phyloP scores from a whole-genome alignment of 37 sponge, comb jelly and placozoan species.

The Axinella damicornis region DNA sequence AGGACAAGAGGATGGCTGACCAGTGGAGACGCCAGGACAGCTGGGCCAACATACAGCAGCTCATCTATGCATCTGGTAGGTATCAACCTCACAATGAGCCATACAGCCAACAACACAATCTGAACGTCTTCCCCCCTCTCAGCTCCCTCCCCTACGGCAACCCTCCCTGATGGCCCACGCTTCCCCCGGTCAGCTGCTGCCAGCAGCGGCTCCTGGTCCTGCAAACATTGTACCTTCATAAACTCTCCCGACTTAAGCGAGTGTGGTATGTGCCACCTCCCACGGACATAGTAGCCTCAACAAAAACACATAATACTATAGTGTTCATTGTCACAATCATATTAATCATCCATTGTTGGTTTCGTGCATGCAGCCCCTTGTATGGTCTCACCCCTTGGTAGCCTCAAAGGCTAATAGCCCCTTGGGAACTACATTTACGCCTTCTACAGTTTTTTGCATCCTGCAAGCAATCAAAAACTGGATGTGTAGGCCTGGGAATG shows the following conservation, averaged over 20 bases:
- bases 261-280: constrained; percentile 82
- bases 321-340: too few species aligned
- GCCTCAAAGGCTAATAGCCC: too few species aligned
- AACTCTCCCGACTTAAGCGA: constrained; percentile 43
- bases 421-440: too few species aligned
- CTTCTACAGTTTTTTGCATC: too few species aligned
- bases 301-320: too few species aligned
- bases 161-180: not conserved
- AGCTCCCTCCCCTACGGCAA: not conserved
- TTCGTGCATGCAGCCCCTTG: too few species aligned
- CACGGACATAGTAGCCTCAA: constrained; percentile 46
- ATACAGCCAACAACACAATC: too few species aligned
- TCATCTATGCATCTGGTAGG: constrained; percentile 50
- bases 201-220: constrained; percentile 60
- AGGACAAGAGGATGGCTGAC: constrained; percentile 34
- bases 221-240: constrained; percentile 74
- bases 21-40: constrained; percentile 64
- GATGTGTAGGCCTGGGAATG: too few species aligned
- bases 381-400: too few species aligned
- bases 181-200: not conserved
- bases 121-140: not conserved
- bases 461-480: too few species aligned
- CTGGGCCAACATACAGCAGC: constrained; percentile 76
- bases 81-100: too few species aligned
- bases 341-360: too few species aligned